Conservation (phyloP, 2,888 invertebrate genomes). For the Acronicta alni region DNA sequence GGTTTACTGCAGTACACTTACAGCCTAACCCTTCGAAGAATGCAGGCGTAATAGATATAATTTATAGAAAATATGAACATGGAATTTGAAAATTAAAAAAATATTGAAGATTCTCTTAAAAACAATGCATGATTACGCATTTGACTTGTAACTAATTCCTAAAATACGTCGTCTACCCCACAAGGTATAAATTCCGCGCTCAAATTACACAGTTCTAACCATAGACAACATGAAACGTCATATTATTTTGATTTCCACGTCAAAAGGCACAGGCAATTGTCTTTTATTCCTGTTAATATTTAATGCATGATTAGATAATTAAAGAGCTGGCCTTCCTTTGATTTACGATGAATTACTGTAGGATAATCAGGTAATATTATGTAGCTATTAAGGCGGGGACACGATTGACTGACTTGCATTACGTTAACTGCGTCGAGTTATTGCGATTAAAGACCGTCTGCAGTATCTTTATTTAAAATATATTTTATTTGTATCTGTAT, state of each 20-base stretch:
- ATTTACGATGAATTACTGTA: slow-evolving; percentile 32
- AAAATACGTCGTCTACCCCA: neutral
- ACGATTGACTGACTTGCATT: slow-evolving; percentile 26
- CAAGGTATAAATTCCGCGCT: slow-evolving; percentile 12
- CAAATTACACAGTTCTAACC: slow-evolving; percentile 37
- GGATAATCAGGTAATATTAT: slow-evolving; percentile 24
- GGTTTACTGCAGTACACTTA: too few species aligned
- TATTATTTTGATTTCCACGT: slow-evolving; percentile 51
- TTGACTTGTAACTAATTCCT: slow-evolving; percentile 6
- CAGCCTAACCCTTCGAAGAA: too few species aligned
- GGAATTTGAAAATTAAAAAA: neutral
- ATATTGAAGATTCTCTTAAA: neutral
- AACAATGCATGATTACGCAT: slow-evolving; percentile 8
- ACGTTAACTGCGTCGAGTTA: slow-evolving; percentile 13
- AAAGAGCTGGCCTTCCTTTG: slow-evolving; percentile 31
- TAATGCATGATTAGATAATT: slow-evolving; percentile 38
- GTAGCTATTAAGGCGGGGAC: slow-evolving; percentile 16
- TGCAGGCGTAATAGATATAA: too few species aligned
- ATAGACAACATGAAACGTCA: slow-evolving; percentile 35
- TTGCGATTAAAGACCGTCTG: neutral
- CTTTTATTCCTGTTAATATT: slow-evolving; percentile 29
- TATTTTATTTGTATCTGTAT: neutral
- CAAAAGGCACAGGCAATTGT: slow-evolving; percentile 24
- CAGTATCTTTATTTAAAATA: neutral
- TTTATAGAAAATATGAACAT: neutral